Conservation (phyloP, 2,888 invertebrate species). For the Lithodes maja region DNA sequence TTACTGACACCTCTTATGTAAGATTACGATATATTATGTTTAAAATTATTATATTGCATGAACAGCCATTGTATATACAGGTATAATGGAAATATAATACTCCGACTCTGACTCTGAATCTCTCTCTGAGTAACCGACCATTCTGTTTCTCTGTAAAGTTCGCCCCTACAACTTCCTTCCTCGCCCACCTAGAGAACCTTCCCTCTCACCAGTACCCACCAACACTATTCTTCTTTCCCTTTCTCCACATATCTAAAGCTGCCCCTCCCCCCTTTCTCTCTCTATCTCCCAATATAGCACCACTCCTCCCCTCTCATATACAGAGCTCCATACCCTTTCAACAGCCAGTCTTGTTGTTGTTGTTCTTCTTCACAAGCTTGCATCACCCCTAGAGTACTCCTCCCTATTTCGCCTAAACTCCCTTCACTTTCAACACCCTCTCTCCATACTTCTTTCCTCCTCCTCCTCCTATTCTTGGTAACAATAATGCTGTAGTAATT, state of each 20-base stretch:
- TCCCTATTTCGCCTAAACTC: background rate
- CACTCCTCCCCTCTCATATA: background rate
- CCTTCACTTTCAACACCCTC: background rate
- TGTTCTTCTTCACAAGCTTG: background rate
- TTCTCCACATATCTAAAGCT: background rate
- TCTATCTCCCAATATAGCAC: background rate
- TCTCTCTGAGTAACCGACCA: no score
- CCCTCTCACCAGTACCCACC: background rate
- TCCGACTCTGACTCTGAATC: no score
- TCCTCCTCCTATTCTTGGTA: background rate
- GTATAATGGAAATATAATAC: no score
- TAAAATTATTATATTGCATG: no score
- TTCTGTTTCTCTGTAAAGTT: background rate
- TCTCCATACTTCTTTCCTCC: background rate
- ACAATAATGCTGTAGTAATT: no score
- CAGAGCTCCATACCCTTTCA: background rate
- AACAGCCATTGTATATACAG: no score
- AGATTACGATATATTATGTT: no score
- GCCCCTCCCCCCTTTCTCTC: background rate
- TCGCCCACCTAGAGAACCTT: background rate
- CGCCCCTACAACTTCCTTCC: background rate
- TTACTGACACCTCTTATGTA: no score
- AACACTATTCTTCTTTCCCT: background rate
- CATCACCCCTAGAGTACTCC: background rate
- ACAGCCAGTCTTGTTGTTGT: no score